Base-by-base conservation (phyloP, 2,888 invertebrate species). In the Drosophila prostipennis region DNA sequence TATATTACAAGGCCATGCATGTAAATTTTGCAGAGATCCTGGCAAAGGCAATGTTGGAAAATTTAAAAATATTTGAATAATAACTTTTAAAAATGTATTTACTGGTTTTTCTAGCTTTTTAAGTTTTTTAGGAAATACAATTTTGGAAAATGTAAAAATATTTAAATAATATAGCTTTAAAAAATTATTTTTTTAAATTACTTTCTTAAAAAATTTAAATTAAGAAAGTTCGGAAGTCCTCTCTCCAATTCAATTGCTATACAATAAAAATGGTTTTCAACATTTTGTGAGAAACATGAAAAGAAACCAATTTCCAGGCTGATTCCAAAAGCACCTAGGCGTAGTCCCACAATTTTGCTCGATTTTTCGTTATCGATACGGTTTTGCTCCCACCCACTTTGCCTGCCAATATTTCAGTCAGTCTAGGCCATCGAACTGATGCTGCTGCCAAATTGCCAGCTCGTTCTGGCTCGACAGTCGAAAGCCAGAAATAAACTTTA, bases 401-500 rank as follows among this genome's bases (percentile, higher is more conserved):
- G 16, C 19, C 34, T 48, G 34, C 26, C 60, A 45, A 48, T 65
- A 68, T 53, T 45, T 46, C 45, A 46, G 69, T 39, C 42, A 16
- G 52, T 40, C 39, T 39, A 19, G 37, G 14, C 37, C 32, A 39
- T 7, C n/a, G 34, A 48, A 39, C 29, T 19, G 39, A 49, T 45
- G 45, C 36, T 53, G 53, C 48, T 43, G 36, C 54, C 49, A 60
- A 76, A 79, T 77, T 63, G 60, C 54, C 56, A 39, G 52, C 40
- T 63, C 65, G 40, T 55, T 64, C 60, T 26, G 40, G 45, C 40
- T 72, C 86, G 80, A 78, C 84, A 86, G 58, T 57, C 68, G 67
- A 68, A 73, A 77, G 63, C 69, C 49, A 34, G 59, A 68, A 73
- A 70, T 74, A 86, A 84, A 84, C 83, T 86, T 84, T 86, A 88